Base-by-base conservation (phyloP, 2,888 invertebrate genomes). In the Norana najaformis region DNA sequence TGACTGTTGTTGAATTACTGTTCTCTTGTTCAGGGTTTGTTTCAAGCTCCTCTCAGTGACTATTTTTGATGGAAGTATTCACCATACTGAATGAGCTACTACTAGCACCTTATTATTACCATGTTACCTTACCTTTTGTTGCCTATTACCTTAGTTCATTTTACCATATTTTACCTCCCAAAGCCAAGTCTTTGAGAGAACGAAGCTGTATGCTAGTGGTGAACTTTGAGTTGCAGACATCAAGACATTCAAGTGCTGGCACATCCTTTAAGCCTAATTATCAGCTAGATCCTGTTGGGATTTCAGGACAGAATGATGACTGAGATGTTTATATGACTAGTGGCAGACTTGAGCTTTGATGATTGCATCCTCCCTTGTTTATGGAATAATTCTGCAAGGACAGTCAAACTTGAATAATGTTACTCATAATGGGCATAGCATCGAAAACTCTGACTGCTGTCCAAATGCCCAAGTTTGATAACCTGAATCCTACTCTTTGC, bases 381-480 rank as follows among this genome's bases (percentile, higher is more conserved):
- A n/a, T 69, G 69, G 69, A 69, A n/a, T 69, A 69, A 69, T 69
- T 69, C 69, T 69, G 8, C 8, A n/a, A 69, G 69, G 30, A 69
- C n/a, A 69, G 69, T 69, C 30, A 69, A 69, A n/a, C 69, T 69
- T n/a, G n/a, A n/a, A 69, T 69, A 69, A 69, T 69, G n/a, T n/a
- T 13, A n/a, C 8, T 69, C 11, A 13, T 69, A 11, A 69, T 69
- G 30, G 30, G 69, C 69, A 39, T 88, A 37, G 37, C 23, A n/a
- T 90, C 34, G n/a, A 30, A n/a, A 69, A 30, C n/a, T 69, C n/a
- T 8, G 30, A 69, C 69, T 69, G 69, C n/a, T 69, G 11, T n/a
- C 30, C n/a, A 5, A 53, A 8, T n/a, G 69, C 69, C n/a, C n/a
- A n/a, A 69, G n/a, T 69, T 69, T 30, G n/a, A 69, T 30, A n/a